Evolutionary conservation across 2,888 invertebrate species (phyloP).

Genomic region (Endotricha flammealis): DNA sequence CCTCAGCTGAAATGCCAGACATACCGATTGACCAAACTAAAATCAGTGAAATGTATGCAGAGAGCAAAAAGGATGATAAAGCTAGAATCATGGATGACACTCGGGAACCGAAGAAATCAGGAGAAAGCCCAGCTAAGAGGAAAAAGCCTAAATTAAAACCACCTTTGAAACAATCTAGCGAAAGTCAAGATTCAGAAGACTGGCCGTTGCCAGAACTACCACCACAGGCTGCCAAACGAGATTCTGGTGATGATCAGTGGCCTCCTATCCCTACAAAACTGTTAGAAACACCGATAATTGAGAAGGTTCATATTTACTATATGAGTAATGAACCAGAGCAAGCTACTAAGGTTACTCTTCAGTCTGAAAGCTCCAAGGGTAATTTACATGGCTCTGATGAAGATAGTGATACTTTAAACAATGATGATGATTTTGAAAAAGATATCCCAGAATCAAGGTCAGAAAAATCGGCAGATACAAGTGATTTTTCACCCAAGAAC

Average conservation of each 20-base stretch:
- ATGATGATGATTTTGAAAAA: conserved; percentile 79
- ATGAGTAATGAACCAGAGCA: conserved; percentile 87
- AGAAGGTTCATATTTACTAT: conserved; percentile 88
- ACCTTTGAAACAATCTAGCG: conserved; percentile 68
- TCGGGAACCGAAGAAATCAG: conserved; percentile 40
- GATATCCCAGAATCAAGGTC: conserved; percentile 74
- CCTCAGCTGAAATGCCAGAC: conserved; percentile 91
- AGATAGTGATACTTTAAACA: conserved; percentile 83
- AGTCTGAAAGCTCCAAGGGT: conserved; percentile 81
- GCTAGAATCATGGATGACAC: conserved; percentile 39
- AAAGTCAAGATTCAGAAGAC: conserved; percentile 86
- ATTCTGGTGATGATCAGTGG: conserved; percentile 87
- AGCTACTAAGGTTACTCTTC: conserved; percentile 85
- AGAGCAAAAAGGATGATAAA: conserved; percentile 71
- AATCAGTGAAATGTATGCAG: conserved; percentile 76
- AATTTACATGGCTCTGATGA: conserved; percentile 81
- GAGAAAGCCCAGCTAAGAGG: conserved; percentile 43
- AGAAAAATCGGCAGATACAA: conserved; percentile 49
- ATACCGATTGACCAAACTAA: conserved; percentile 86
- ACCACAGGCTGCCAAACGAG: conserved; percentile 59
- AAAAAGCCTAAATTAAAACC: conserved; percentile 50
- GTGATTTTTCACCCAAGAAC: conserved; percentile 52
- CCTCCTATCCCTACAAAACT: conserved; percentile 87
- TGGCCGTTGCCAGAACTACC: conserved; percentile 87
- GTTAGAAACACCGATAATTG: conserved; percentile 84